phyloP scores from a whole-genome alignment of 2,888 invertebrate species.

The Metalampra italica region DNA sequence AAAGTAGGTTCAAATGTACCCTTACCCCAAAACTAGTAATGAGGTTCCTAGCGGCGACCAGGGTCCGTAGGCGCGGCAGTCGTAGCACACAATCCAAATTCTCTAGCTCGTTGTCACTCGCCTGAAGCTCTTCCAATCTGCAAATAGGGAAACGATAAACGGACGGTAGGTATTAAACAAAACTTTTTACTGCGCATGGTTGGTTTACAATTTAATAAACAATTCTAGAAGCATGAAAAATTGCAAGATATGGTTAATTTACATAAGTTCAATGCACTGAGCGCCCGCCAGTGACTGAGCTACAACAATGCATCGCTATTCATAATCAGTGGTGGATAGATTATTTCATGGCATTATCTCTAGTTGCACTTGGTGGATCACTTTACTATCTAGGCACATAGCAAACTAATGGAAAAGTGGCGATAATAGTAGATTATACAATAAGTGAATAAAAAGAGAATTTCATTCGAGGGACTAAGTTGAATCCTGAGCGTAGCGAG shows the following conservation, averaged over 20 bases:
- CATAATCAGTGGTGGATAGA: background rate
- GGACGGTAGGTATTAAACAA: background rate
- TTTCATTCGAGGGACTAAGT: too few species aligned
- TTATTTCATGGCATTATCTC: too few species aligned
- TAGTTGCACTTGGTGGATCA: too few species aligned
- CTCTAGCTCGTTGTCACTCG: conserved; percentile 85
- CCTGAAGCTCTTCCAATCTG: conserved; percentile 84
- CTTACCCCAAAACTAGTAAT: conserved; percentile 55
- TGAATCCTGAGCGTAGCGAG: too few species aligned
- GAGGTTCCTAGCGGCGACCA: conserved; percentile 72
- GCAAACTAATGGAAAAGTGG: too few species aligned
- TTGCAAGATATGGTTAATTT: background rate
- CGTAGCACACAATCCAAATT: conserved; percentile 79
- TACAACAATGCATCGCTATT: background rate
- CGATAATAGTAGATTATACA: too few species aligned
- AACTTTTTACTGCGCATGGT: too few species aligned
- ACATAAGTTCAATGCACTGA: conserved; percentile 1
- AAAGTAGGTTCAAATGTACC: background rate
- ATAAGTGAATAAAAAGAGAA: too few species aligned
- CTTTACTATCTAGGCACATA: too few species aligned
- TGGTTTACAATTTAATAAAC: too few species aligned
- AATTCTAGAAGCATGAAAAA: too few species aligned
- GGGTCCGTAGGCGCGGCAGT: conserved; percentile 78
- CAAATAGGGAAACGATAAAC: conserved; percentile 25
- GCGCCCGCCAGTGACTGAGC: background rate